Evolutionary conservation across 2,113 vertebrate genomes (phyloP).

Genomic region (Cisticola juncidis): DNA sequence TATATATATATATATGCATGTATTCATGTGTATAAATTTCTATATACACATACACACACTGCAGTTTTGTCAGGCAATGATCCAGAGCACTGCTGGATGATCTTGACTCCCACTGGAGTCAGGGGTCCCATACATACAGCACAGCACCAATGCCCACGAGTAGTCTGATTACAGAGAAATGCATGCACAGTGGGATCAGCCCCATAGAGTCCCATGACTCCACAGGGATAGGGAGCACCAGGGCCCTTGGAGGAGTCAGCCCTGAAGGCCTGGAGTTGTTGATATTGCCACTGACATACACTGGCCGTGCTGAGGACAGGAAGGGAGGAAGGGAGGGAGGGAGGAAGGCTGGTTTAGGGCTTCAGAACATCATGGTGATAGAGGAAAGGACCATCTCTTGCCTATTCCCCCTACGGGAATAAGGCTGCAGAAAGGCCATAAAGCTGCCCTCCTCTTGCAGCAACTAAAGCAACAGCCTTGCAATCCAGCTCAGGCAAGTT

Average conservation of each 20-base stretch:
- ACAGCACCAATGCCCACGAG: neutral
- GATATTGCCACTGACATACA: neutral
- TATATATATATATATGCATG: neutral
- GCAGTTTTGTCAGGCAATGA: neutral
- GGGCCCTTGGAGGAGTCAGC: neutral
- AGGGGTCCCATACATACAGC: neutral
- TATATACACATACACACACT: accelerated
- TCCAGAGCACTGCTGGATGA: neutral
- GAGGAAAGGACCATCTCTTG: neutral
- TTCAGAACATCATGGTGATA: neutral
- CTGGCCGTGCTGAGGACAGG: neutral
- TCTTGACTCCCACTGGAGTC: neutral
- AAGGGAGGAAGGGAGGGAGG: neutral
- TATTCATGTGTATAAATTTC: too few species aligned
- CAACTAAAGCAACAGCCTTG: neutral
- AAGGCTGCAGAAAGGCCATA: neutral
- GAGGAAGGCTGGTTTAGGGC: neutral
- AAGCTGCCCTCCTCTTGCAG: neutral
- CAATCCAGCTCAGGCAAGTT: neutral
- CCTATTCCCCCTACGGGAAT: neutral
- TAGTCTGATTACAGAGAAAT: neutral
- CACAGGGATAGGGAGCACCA: neutral
- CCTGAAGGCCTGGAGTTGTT: neutral
- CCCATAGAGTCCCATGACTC: accelerated
- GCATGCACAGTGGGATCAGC: accelerated